Evolutionary conservation across 2,888 invertebrate genomes (phyloP).

Genomic region (Hedya salicella): DNA sequence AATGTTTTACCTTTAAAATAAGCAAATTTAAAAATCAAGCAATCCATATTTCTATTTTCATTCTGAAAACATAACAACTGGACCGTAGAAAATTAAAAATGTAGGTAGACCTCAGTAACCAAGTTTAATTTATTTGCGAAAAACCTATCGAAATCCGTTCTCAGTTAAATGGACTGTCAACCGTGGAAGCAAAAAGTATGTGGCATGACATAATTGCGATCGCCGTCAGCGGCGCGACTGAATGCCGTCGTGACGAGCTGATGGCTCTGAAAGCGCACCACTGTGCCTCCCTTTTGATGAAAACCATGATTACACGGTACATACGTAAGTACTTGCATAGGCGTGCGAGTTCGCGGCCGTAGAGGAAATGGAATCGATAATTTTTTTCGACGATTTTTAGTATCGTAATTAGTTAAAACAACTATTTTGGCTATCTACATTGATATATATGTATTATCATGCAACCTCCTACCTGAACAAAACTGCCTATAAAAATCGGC

Average conservation of each 20-base stretch:
- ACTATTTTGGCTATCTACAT: too few relatives aligned
- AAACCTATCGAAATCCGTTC: not conserved
- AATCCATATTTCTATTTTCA: too few relatives aligned
- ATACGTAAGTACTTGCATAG: constrained; percentile 41
- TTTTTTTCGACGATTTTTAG: too few relatives aligned
- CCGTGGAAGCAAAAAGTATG: constrained; percentile 25
- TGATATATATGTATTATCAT: too few relatives aligned
- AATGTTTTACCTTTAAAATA: too few relatives aligned
- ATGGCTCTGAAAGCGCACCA: constrained; percentile 43
- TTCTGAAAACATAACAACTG: too few relatives aligned
- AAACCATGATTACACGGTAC: constrained; percentile 44
- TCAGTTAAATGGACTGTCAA: constrained; percentile 17
- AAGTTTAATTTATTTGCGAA: not conserved
- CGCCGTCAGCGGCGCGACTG: constrained; percentile 34
- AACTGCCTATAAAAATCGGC: too few relatives aligned
- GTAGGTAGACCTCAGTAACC: not conserved
- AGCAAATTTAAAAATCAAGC: too few relatives aligned
- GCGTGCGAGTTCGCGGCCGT: constrained; percentile 25
- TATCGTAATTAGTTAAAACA: too few relatives aligned
- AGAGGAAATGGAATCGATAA: constrained; percentile 21
- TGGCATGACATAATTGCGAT: constrained; percentile 39
- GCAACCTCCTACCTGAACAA: too few relatives aligned
- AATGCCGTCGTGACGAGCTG: constrained; percentile 43
- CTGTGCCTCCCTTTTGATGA: constrained; percentile 43
- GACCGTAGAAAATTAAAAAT: too few relatives aligned